These are phyloP conservation scores for Drosophila fungiperda DNA, from an alignment of 2,888 invertebrate genomes.

Conservation along the genomic window DNA sequence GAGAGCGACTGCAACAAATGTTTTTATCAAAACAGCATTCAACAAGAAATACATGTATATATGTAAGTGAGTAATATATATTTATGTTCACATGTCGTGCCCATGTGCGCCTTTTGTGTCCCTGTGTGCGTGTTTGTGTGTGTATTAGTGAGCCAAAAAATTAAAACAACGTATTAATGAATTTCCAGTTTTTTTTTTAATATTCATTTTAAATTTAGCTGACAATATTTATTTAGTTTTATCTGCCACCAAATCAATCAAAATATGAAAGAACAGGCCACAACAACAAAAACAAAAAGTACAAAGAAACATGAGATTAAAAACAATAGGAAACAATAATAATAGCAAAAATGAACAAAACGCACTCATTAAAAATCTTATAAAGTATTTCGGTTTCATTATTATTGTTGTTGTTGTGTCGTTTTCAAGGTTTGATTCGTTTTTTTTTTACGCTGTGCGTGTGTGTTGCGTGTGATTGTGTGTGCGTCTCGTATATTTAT, in stretches of 20 bases:
- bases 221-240: constrained; percentile 31
- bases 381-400: constrained; percentile 49
- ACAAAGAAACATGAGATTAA: constrained; percentile 22
- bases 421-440: constrained; percentile 56
- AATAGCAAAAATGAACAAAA: constrained; percentile 42
- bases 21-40: constrained; percentile 11
- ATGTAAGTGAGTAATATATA: not conserved
- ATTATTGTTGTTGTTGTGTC: constrained; percentile 41
- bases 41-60: constrained; percentile 11
- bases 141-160: constrained; percentile 36
- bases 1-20: constrained; percentile 32
- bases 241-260: constrained; percentile 51
- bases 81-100: constrained; percentile 34
- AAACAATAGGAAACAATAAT: constrained; percentile 21
- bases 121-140: constrained; percentile 14
- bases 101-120: constrained; percentile 41
- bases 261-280: constrained; percentile 23
- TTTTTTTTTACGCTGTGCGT: constrained; percentile 41
- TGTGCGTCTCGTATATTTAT: constrained; percentile 45
- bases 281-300: constrained; percentile 5
- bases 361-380: constrained; percentile 66
- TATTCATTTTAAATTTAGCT: constrained; percentile 11
- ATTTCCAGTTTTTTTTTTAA: constrained; percentile 69
- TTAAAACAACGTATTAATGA: constrained; percentile 72
- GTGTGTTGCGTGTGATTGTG: constrained; percentile 20